Base-by-base conservation (phyloP, 2,888 invertebrate species). In the Cinara cedri region DNA sequence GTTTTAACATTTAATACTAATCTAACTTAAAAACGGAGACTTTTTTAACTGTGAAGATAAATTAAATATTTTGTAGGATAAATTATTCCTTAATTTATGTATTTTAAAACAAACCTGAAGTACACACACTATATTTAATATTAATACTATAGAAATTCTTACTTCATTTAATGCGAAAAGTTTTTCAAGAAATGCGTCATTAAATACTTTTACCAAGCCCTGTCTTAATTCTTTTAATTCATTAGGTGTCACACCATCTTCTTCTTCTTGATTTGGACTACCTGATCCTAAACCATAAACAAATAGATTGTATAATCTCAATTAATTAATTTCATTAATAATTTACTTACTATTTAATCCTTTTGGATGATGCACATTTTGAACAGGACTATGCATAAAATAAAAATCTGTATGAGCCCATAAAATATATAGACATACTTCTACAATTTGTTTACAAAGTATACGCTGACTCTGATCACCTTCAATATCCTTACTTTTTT, bases 361-460 rank as follows among this genome's bases (percentile, higher is more conserved):
- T 68, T 68, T 74, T 46, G 66, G 46, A 9, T 76, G 70, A 46
- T 70, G 60, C 1, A 62, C 46, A 62, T 78, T 70, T 78, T 78
- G 78, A 42, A 78, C 78, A 24, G 78, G 78, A 42, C 51, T 70
- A 10, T 70, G 78, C 78, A 78, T 78, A 13, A 78, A 78, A 51
- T 91, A 91, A 84, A 90, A 90, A 83, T 92, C 90, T 72, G 93
- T 86, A 86, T 93, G 93, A 72, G 90, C 89, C 93, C 93, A 93
- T 82, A 94, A 87, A 81, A 94, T 88, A 84, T 92, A 92, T 74
- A 93, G 86, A 83, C 91, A 90, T 83, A 90, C 90, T 84, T 93
- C 92, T 26, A 91, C 89, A 80, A 92, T 91, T 60, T 78, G 78
- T 70, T 51, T 78, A 78, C 78, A 78, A 62, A 84, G 90, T 90